These are phyloP conservation scores for Typhlomys cinereus DNA, from an alignment of 2,113 vertebrate species.

Conservation along the genomic window DNA sequence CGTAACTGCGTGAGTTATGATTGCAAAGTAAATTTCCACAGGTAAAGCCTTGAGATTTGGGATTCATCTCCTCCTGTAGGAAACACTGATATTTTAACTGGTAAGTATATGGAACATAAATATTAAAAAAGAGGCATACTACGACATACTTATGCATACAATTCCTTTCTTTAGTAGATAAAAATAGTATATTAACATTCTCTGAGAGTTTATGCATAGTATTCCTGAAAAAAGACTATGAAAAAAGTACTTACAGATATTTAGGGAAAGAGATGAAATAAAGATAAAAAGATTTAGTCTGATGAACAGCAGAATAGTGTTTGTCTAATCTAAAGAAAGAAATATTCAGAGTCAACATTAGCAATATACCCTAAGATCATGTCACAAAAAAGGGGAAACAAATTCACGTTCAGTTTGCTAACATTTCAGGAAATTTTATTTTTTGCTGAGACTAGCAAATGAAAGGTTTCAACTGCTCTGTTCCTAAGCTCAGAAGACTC, in stretches of 20 bases:
- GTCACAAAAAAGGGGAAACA: not conserved
- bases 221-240: constrained; percentile 26
- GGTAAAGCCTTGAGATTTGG: not conserved
- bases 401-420: not conserved
- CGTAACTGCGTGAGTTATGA: not conserved
- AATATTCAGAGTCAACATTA: not conserved
- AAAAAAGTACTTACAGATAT: not conserved
- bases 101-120: not conserved
- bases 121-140: not conserved
- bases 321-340: not conserved
- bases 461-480: not conserved
- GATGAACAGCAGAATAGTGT: not conserved
- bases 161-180: constrained; percentile 3
- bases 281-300: constrained; percentile 8
- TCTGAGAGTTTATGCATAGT: not conserved
- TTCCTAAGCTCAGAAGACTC: not conserved
- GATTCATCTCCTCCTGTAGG: not conserved
- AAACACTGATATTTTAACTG: not conserved
- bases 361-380: not conserved
- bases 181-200: not conserved
- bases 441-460: not conserved
- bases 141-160: constrained; percentile 20
- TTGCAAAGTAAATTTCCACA: not conserved
- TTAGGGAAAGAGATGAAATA: constrained; percentile 18
- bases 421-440: not conserved